These are phyloP conservation scores for Redunca redunca DNA, from an alignment of 2,113 vertebrate species.

Conservation along the genomic window DNA sequence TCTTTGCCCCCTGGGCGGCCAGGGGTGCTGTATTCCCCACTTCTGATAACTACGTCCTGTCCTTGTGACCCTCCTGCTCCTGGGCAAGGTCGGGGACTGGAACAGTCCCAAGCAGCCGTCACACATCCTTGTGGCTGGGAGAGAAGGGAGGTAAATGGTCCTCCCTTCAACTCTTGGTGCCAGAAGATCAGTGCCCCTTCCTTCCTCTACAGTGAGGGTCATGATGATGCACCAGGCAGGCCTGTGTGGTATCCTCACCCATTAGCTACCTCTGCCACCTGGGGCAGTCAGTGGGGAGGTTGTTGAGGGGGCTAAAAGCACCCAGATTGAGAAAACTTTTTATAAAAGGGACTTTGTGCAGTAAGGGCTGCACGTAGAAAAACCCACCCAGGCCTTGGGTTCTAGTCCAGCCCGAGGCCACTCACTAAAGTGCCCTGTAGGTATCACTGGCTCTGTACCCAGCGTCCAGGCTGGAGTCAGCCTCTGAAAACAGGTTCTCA, in stretches of 20 bases:
- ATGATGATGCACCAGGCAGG: accelerated
- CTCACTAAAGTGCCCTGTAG: not conserved
- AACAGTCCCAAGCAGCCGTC: not conserved
- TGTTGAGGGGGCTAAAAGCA: not conserved
- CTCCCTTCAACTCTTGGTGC: not conserved
- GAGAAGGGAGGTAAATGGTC: not conserved
- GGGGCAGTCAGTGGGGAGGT: not conserved
- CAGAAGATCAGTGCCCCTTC: not conserved
- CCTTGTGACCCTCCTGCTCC: not conserved
- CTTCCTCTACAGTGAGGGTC: not conserved
- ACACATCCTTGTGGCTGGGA: not conserved
- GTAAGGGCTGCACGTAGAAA: not conserved
- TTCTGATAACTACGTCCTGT: accelerated
- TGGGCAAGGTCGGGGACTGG: no score
- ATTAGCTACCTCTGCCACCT: not conserved
- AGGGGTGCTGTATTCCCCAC: accelerated
- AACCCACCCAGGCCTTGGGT: not conserved
- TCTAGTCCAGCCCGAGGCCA: no score
- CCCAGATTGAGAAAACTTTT: not conserved
- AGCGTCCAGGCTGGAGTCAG: not conserved
- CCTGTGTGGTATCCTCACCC: not conserved
- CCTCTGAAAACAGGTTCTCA: not conserved
- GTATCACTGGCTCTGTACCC: not conserved
- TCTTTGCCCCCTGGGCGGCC: not conserved
- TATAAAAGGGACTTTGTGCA: not conserved